Percentiles rank a stretch among this genome's conserved stretches.
Evolutionary conservation across 2,888 invertebrate genomes (phyloP).

Genomic region (Zhuqinia jingwanae): DNA sequence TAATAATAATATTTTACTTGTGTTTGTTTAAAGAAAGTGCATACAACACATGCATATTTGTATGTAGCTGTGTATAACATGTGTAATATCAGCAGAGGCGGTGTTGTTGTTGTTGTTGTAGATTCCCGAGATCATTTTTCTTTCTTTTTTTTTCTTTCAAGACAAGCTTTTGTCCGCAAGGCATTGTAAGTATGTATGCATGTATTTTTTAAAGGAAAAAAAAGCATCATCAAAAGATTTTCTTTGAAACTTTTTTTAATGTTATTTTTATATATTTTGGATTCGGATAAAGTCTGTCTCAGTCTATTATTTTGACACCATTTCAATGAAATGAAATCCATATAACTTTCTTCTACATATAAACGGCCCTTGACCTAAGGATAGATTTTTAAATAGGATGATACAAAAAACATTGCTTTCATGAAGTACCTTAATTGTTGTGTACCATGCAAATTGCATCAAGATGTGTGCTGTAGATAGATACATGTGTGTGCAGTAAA

Average conservation of each 20-base stretch:
- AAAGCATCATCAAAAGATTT: too few species aligned
- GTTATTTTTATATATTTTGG: not conserved
- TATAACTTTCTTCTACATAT: not conserved
- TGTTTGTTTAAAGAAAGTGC: not conserved
- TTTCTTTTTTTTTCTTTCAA: not conserved
- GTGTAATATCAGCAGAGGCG: not conserved
- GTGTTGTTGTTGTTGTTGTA: not conserved
- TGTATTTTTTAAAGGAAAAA: too few species aligned
- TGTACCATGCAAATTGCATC: too few species aligned
- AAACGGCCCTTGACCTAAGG: not conserved
- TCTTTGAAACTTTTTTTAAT: not conserved
- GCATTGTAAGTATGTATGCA: too few species aligned
- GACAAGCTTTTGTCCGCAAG: slow-evolving; percentile 29
- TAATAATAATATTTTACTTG: slow-evolving; percentile 4
- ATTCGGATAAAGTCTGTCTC: not conserved
- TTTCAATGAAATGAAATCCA: not conserved
- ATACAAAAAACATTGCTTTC: too few species aligned
- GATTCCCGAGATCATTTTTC: slow-evolving; percentile 30
- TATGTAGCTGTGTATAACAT: too few species aligned
- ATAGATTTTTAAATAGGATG: too few species aligned
- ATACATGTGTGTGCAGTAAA: too few species aligned
- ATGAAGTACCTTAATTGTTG: too few species aligned
- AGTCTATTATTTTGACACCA: not conserved
- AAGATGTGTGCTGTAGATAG: too few species aligned
- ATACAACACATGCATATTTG: not conserved